phyloP scores from a whole-genome alignment of 2,797 vertebrate species.

The Anabacerthia variegaticeps region DNA sequence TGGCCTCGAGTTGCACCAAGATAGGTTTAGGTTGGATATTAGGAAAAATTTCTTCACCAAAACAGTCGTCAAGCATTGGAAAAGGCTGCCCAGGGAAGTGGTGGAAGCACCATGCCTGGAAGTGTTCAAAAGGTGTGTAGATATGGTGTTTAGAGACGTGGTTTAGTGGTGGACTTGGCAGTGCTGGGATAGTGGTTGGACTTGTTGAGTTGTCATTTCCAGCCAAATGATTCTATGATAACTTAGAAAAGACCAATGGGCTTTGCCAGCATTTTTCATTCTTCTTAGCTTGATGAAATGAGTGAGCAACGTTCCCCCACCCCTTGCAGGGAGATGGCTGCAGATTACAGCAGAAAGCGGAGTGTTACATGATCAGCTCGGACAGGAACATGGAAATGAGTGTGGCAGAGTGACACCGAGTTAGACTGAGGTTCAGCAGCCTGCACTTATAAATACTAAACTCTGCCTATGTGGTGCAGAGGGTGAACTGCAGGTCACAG shows the following conservation, averaged over 20 bases:
- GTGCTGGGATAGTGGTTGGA: neutral
- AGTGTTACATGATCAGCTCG: neutral
- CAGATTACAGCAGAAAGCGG: neutral
- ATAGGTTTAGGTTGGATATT: neutral
- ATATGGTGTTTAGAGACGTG: neutral
- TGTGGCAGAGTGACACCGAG: neutral
- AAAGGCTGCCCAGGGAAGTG: neutral
- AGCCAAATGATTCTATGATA: accelerated
- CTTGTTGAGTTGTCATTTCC: neutral
- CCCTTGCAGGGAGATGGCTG: neutral
- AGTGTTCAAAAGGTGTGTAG: neutral
- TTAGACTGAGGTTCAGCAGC: neutral
- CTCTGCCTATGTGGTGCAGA: neutral
- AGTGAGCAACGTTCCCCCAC: neutral
- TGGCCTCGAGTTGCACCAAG: neutral
- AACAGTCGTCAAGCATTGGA: neutral
- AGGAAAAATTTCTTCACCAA: neutral
- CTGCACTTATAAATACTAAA: conserved; percentile 45
- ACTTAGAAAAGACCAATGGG: accelerated
- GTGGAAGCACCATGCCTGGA: neutral
- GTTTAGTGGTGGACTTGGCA: neutral
- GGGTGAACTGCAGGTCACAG: conserved; percentile 34
- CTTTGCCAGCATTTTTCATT: neutral
- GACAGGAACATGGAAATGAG: conserved; percentile 56
- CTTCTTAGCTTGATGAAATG: neutral